Evolutionary conservation across 2,113 vertebrate species (phyloP).

Genomic region (Formicarius rufipectus): DNA sequence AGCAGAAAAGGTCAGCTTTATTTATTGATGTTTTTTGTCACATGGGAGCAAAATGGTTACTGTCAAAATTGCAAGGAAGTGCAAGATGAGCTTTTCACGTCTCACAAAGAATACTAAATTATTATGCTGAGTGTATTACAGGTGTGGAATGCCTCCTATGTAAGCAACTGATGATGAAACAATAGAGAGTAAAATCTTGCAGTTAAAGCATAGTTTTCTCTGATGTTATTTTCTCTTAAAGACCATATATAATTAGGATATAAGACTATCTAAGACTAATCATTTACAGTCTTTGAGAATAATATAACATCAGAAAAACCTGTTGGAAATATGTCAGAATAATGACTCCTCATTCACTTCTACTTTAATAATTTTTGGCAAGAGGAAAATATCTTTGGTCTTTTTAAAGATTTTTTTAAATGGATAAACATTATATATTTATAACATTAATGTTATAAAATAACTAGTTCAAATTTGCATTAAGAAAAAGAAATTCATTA

Average conservation of each 20-base stretch:
- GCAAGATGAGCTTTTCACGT: not conserved
- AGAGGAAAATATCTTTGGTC: not conserved
- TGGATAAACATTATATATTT: not conserved
- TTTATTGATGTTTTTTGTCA: not conserved
- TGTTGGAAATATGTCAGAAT: not conserved
- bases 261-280: not conserved
- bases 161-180: not conserved
- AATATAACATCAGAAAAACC: not conserved
- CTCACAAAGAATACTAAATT: not conserved
- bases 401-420: not conserved
- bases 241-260: not conserved
- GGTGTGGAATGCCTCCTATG: not conserved
- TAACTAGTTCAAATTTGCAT: not conserved
- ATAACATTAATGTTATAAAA: not conserved
- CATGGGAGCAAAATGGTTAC: not conserved
- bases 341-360: not conserved
- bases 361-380: not conserved
- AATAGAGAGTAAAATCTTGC: not conserved
- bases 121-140: not conserved
- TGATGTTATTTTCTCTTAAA: not conserved
- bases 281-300: not conserved
- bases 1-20: slow-evolving; percentile 21
- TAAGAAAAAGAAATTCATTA: not conserved
- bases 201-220: not conserved
- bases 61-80: not conserved